Percentiles rank a stretch among this genome's conserved stretches.
These are phyloP conservation scores for Atherinosoma microstoma DNA, from an alignment of 2,797 vertebrate genomes.

Conservation along the genomic window DNA sequence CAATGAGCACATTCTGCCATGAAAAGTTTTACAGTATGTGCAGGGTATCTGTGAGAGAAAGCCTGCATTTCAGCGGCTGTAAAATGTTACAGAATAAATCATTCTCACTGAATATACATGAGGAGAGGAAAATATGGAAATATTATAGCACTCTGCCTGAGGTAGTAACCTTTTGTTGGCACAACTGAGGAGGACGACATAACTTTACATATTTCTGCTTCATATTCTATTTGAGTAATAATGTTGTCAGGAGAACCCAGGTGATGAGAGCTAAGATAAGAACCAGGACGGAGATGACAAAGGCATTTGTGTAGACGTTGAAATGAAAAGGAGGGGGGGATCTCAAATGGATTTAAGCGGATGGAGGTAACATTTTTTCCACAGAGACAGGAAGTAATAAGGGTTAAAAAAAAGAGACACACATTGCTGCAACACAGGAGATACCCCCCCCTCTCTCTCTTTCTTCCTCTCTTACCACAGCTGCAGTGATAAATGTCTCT, in stretches of 20 bases:
- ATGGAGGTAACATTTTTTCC: slow-evolving; percentile 65
- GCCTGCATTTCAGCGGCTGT: slow-evolving; percentile 56
- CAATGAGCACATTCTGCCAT: slow-evolving; percentile 34
- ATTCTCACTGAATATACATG: slow-evolving; percentile 77
- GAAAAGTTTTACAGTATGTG: slow-evolving; percentile 35
- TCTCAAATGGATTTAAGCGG: slow-evolving; percentile 62
- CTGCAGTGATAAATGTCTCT: slow-evolving; percentile 87
- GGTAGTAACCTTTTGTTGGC: slow-evolving; percentile 83
- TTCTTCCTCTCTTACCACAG: slow-evolving; percentile 73
- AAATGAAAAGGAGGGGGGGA: slow-evolving; percentile 54
- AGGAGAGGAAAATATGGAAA: slow-evolving; percentile 73
- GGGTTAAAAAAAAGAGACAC: slow-evolving; percentile 75
- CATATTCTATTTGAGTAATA: slow-evolving; percentile 65
- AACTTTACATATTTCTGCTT: slow-evolving; percentile 70
- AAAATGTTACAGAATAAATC: slow-evolving; percentile 73
- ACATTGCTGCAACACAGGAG: slow-evolving; percentile 66
- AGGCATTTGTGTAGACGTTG: slow-evolving; percentile 23
- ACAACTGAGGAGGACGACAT: slow-evolving; percentile 70
- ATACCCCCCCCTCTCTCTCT: slow-evolving; percentile 53
- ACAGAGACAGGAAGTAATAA: slow-evolving; percentile 69
- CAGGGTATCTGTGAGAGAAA: slow-evolving; percentile 23
- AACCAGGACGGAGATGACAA: slow-evolving; percentile 42
- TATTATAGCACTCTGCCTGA: slow-evolving; percentile 68
- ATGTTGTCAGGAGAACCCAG: slow-evolving; percentile 62
- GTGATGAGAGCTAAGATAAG: slow-evolving; percentile 54